Base-by-base conservation (phyloP, 2,888 invertebrate species). In the Myopa testacea region DNA sequence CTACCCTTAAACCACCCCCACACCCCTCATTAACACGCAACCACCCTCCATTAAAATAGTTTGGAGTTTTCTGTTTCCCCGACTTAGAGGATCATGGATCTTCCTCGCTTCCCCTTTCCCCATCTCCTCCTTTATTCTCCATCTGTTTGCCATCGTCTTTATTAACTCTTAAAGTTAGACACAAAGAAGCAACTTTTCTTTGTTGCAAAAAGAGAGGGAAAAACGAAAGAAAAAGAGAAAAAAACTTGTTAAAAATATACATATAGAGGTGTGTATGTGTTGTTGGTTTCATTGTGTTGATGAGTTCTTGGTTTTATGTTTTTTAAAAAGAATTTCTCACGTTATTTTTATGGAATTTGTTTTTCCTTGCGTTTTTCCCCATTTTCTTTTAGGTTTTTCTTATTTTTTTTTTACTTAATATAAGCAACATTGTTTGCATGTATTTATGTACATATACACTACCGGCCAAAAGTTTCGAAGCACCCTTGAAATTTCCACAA, bases 301-400 rank as follows among this genome's bases (percentile, higher is more conserved):
- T 26, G 26, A 26, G 26, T 26, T 26, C 6, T 63, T 26, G n/a
- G 37, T 63, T 26, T 63, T 63, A 37, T 63, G 3, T 16, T 52
- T 55, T 55, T 70, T 70, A 52, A 34, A 34, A 70, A 52, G 55
- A 70, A 70, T 70, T 55, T 52, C 55, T 70, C 55, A 37, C 55
- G 26, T 34, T 26, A 52, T n/a, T 12, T 55, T 55, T 55, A 34
- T 26, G 26, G 2, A 26, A 52, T 55, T 55, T n/a, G n/a, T 55
- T 55, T 45, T 45, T n/a, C 14, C 40, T 16, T 19, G 45, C 3
- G 8, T 12, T 19, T 45, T 45, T 12, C 10, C 7, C n/a, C 14
- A 4, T 16, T 45, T 68, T 8, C 4, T 50, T 26, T 19, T n/a
- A 37, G 8, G 37, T 38, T 34, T 45, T 3, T 40, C 40, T 40